Percentiles rank a stretch among this genome's conserved stretches.
Conservation (phyloP, 2,888 invertebrate genomes). For the Graphium colonna region DNA sequence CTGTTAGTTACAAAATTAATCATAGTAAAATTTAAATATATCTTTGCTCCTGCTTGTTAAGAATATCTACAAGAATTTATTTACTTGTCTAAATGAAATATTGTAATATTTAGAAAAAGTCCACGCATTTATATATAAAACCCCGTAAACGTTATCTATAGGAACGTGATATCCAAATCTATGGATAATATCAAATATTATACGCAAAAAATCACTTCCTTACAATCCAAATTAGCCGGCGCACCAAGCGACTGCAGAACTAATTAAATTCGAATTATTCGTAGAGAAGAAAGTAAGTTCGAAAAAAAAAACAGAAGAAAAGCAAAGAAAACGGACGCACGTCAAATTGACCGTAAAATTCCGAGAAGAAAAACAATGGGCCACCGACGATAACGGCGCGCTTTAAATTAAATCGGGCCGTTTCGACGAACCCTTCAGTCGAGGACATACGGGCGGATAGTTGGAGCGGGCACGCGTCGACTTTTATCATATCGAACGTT, state of each 20-base stretch:
- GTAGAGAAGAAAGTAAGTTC: constrained; percentile 29
- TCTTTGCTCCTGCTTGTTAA: no score
- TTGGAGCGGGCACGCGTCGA: constrained; percentile 2
- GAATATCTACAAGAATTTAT: no score
- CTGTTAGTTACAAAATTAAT: no score
- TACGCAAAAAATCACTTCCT: no score
- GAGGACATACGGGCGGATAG: constrained; percentile 40
- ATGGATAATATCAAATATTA: no score
- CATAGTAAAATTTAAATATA: no score
- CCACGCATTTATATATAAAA: no score
- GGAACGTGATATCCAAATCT: no score
- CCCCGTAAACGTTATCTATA: no score
- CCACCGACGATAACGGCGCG: constrained; percentile 68
- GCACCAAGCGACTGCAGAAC: constrained; percentile 36
- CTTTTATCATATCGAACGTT: neutral
- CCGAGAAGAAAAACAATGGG: constrained; percentile 78
- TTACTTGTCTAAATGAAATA: no score
- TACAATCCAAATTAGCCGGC: no score
- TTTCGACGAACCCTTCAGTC: constrained; percentile 72
- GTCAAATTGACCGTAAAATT: constrained; percentile 79
- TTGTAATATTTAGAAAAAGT: no score
- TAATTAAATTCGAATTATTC: constrained; percentile 78
- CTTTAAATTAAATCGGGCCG: constrained; percentile 77
- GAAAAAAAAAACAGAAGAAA: neutral
- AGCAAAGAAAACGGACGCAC: constrained; percentile 63